These are phyloP conservation scores for Leuciscus idus DNA, from an alignment of 2,113 vertebrate species.

Conservation along the genomic window DNA sequence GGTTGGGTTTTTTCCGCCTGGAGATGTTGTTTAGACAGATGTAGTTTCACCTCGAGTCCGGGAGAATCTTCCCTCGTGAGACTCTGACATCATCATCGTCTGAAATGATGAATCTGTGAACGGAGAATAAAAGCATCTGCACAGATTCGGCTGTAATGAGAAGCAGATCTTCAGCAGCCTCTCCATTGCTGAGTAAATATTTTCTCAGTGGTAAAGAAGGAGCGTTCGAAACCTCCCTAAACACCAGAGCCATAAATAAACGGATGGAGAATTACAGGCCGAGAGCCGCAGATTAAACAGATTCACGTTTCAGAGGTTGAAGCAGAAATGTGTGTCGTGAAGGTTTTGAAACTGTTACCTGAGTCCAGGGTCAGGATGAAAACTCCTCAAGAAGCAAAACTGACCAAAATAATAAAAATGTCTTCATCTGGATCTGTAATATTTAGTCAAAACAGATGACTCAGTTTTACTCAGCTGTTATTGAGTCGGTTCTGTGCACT, in stretches of 20 bases:
- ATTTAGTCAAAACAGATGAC: too few relatives aligned
- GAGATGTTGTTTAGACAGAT: constrained; percentile 77
- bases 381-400: not conserved
- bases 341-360: not conserved
- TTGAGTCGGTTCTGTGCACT: too few relatives aligned
- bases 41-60: constrained; percentile 65
- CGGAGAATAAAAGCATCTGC: constrained; percentile 64
- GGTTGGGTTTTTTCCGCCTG: constrained; percentile 59
- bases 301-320: not conserved
- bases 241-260: constrained; percentile 37
- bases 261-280: not conserved
- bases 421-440: not conserved
- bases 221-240: constrained; percentile 51
- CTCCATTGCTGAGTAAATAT: constrained; percentile 54
- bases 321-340: not conserved
- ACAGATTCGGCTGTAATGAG: too few relatives aligned
- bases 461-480: too few relatives aligned
- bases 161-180: constrained; percentile 64
- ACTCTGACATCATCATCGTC: constrained; percentile 66
- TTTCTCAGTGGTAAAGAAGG: constrained; percentile 57
- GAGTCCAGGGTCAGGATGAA: not conserved
- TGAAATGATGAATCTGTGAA: constrained; percentile 69
- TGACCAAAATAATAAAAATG: too few relatives aligned
- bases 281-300: not conserved
- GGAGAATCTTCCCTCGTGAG: constrained; percentile 60